Conservation (phyloP, 2,888 invertebrate species). For the Dinocampus coccinellae region DNA sequence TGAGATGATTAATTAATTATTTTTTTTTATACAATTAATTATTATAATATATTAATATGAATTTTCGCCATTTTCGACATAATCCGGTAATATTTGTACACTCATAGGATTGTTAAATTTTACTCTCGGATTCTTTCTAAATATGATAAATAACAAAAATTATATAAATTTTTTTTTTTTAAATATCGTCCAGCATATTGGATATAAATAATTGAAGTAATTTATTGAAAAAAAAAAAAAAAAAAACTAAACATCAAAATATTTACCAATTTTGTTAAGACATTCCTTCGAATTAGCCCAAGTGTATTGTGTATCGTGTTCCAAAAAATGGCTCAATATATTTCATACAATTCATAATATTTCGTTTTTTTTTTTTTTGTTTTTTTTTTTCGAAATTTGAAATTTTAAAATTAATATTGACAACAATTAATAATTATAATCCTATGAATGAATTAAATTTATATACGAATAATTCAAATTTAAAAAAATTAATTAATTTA, state of each 20-base stretch:
- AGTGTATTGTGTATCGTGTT: slow-evolving; percentile 45
- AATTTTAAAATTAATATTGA: background rate
- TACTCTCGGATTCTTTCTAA: slow-evolving; percentile 50
- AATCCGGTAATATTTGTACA: slow-evolving; percentile 32
- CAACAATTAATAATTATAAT: background rate
- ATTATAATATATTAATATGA: background rate
- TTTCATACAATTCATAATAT: slow-evolving; percentile 44
- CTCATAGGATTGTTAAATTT: slow-evolving; percentile 38
- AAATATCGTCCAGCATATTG: background rate
- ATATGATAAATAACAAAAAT: slow-evolving; percentile 21
- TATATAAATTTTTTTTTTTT: background rate
- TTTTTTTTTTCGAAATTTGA: background rate
- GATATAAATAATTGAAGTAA: too few relatives aligned
- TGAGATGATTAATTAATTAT: background rate
- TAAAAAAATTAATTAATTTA: too few relatives aligned
- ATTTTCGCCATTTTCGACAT: background rate
- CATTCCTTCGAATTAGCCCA: slow-evolving; percentile 45
- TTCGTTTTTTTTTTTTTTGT: slow-evolving; percentile 43
- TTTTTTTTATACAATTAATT: background rate
- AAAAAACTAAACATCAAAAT: background rate
- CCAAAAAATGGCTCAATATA: slow-evolving; percentile 47
- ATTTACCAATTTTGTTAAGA: slow-evolving; percentile 49
- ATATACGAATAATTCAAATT: too few relatives aligned
- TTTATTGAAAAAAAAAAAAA: too few relatives aligned
- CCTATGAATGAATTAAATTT: background rate